Conservation (phyloP, 2,888 invertebrate species). For the Cephus spinipes region DNA sequence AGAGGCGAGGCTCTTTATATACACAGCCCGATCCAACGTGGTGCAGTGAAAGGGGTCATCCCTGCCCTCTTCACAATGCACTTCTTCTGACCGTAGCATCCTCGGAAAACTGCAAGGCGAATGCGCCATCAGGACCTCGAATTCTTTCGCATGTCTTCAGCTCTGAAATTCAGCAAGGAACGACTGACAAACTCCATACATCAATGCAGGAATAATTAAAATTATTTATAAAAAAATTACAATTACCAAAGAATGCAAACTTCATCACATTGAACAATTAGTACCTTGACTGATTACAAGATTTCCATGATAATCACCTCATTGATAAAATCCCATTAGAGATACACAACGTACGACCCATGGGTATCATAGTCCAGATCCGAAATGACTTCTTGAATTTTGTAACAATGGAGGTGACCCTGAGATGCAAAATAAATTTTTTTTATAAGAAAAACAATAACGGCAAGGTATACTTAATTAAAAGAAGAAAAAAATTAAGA, state of each 20-base stretch:
- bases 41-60: constrained; percentile 67
- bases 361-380: background rate
- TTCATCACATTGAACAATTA: background rate
- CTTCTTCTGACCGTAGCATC: constrained; percentile 61
- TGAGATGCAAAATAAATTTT: background rate
- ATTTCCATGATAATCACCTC: background rate
- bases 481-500: background rate
- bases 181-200: background rate
- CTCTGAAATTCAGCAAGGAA: background rate
- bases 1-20: constrained; percentile 65
- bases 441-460: background rate
- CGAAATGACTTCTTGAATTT: background rate
- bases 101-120: constrained; percentile 21
- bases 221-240: background rate
- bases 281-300: background rate
- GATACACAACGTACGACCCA: background rate
- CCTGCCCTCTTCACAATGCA: constrained; percentile 65
- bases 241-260: background rate
- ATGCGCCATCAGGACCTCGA: background rate
- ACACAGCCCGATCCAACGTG: constrained; percentile 60
- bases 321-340: background rate
- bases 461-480: background rate
- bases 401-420: background rate
- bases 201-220: background rate
- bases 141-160: constrained; percentile 6